Evolutionary conservation across 2,797 vertebrate species (phyloP).

Genomic region (Ptychadena robeensis): DNA sequence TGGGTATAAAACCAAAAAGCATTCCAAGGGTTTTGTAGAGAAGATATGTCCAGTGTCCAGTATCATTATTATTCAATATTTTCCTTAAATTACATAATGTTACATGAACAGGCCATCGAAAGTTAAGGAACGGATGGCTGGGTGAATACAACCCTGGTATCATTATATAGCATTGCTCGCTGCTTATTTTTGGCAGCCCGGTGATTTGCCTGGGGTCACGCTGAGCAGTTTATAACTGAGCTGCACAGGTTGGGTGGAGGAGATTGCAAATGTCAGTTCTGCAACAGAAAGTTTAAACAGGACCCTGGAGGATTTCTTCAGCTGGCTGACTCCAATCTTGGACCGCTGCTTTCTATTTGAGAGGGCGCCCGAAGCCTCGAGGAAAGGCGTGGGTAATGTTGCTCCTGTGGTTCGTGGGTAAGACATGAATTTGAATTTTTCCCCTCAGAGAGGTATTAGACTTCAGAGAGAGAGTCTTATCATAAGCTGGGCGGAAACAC

Average conservation of each 20-base stretch:
- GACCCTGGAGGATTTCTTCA: slow-evolving; percentile 53
- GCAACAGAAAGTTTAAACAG: slow-evolving; percentile 56
- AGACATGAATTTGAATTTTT: slow-evolving; percentile 68
- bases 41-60: no score
- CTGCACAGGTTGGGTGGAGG: slow-evolving; percentile 53
- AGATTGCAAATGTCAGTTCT: slow-evolving; percentile 52
- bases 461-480: slow-evolving; percentile 42
- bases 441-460: slow-evolving; percentile 66
- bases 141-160: neutral
- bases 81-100: neutral
- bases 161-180: slow-evolving; percentile 1
- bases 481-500: slow-evolving; percentile 26
- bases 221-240: slow-evolving; percentile 50
- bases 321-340: slow-evolving; percentile 49
- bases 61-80: neutral
- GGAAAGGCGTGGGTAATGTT: slow-evolving; percentile 61
- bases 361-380: slow-evolving; percentile 63
- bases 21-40: no score
- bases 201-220: slow-evolving; percentile 46
- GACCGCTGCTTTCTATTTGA: slow-evolving; percentile 58
- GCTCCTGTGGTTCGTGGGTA: slow-evolving; percentile 66
- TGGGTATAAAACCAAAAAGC: no score
- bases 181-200: slow-evolving; percentile 40
- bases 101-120: neutral
- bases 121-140: neutral